A percentile compares a stretch with the other conserved stretches of the same genome.
phyloP scores from a whole-genome alignment of 2,113 vertebrate genomes.

The Tyto alba region DNA sequence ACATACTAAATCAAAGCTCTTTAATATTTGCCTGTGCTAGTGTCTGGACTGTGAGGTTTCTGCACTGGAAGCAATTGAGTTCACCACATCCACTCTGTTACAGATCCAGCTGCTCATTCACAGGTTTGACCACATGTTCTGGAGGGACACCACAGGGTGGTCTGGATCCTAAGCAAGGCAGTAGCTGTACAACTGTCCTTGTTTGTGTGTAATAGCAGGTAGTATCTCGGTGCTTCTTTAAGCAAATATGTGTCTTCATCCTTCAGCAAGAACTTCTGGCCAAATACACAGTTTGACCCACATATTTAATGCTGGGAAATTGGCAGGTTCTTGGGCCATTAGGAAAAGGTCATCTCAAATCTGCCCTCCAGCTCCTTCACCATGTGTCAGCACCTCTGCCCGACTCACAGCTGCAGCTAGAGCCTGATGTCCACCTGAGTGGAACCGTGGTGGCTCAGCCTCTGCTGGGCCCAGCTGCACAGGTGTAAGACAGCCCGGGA shows the following conservation, averaged over 20 bases:
- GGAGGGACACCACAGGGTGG: not conserved
- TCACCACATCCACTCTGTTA: rapidly evolving
- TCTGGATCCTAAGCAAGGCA: not conserved
- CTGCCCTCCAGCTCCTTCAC: not conserved
- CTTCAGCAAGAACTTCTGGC: not conserved
- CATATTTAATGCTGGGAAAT: not conserved
- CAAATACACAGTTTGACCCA: not conserved
- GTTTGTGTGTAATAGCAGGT: not conserved
- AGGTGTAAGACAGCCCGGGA: not conserved
- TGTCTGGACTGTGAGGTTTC: not conserved
- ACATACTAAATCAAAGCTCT: not conserved
- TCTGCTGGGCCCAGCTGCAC: not conserved
- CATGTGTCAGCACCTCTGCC: not conserved
- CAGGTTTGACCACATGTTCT: not conserved
- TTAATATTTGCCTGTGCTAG: not conserved
- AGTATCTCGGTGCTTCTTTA: not conserved
- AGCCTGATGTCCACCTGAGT: not conserved
- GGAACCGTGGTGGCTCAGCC: not conserved
- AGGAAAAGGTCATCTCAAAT: not conserved
- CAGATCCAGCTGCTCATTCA: not conserved
- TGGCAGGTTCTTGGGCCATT: not conserved
- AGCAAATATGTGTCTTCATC: not conserved
- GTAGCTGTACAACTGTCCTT: not conserved
- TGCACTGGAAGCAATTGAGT: not conserved
- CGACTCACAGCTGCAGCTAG: not conserved